phyloP scores from a whole-genome alignment of 92 coral and sea anemone species.

The Desmophyllum pertusum region DNA sequence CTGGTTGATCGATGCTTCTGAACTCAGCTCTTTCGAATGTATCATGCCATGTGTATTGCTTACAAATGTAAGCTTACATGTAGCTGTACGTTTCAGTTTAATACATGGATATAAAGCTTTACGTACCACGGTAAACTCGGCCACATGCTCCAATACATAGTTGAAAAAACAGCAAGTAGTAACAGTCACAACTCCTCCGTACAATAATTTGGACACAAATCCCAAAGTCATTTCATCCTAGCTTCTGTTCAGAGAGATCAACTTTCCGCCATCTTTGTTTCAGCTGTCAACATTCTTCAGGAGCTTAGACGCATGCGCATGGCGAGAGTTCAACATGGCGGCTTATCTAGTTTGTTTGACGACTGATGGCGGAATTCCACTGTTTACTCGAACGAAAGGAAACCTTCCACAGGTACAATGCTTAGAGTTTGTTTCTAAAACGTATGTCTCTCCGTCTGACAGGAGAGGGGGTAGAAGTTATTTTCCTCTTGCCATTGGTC shows the following conservation, averaged over 20 bases:
- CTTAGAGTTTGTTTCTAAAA: not conserved
- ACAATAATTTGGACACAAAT: slow-evolving; percentile 45
- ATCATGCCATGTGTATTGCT: no score
- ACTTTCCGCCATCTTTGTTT: slow-evolving; percentile 32
- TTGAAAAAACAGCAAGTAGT: slow-evolving; percentile 69
- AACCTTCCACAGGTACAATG: slow-evolving; percentile 88
- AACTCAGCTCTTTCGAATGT: no score
- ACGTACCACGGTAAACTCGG: slow-evolving; percentile 84
- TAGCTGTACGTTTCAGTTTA: no score
- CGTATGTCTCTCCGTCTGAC: not conserved
- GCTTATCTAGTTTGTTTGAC: slow-evolving; percentile 97
- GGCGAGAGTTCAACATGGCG: slow-evolving; percentile 99
- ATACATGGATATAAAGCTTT: not conserved
- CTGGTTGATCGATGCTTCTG: no score
- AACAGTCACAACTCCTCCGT: slow-evolving; percentile 68
- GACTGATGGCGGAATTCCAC: slow-evolving; percentile 96
- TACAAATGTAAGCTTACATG: no score
- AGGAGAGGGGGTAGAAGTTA: not conserved
- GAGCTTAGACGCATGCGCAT: slow-evolving; percentile 99
- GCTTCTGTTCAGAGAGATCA: not conserved
- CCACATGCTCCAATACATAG: slow-evolving; percentile 75
- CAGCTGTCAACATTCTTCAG: slow-evolving; percentile 88
- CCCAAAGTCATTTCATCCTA: slow-evolving; percentile 18
- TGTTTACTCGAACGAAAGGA: slow-evolving; percentile 95
- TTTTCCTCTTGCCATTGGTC: not conserved